phyloP scores from a whole-genome alignment of 2,797 vertebrate genomes.

The Miichthys miiuy region DNA sequence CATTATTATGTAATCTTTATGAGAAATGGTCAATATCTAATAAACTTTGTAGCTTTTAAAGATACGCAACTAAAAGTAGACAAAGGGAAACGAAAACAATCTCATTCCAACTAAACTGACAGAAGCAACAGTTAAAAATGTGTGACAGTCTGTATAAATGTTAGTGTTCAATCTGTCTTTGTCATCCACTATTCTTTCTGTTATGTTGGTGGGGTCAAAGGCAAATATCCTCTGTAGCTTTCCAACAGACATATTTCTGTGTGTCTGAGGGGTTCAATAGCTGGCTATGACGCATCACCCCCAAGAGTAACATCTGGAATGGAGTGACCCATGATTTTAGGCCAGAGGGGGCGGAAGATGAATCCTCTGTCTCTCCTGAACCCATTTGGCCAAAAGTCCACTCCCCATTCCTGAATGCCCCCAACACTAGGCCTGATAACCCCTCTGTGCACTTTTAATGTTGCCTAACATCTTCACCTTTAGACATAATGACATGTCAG shows the following conservation, averaged over 20 bases:
- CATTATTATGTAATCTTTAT: not conserved
- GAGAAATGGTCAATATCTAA: not conserved
- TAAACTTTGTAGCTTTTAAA: not conserved
- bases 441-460: slow-evolving; percentile 16
- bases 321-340: slow-evolving; percentile 67
- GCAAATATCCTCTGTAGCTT: slow-evolving; percentile 57
- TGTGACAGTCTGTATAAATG: not conserved
- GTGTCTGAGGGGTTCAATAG: slow-evolving; percentile 51
- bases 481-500: slow-evolving; percentile 12
- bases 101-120: not conserved
- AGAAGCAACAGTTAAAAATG: not conserved
- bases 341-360: slow-evolving; percentile 44
- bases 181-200: slow-evolving; percentile 1
- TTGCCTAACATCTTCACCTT: slow-evolving; percentile 17
- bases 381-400: slow-evolving; percentile 34
- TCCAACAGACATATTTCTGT: slow-evolving; percentile 49
- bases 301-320: slow-evolving; percentile 79
- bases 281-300: slow-evolving; percentile 36
- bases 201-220: slow-evolving; percentile 35
- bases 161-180: slow-evolving; percentile 21
- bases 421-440: slow-evolving; percentile 16
- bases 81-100: not conserved
- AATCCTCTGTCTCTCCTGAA: slow-evolving; percentile 45
- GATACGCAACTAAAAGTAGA: not conserved
- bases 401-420: slow-evolving; percentile 7